Evolutionary conservation across 2,797 vertebrate species (phyloP).

Genomic region (Spea hammondii): DNA sequence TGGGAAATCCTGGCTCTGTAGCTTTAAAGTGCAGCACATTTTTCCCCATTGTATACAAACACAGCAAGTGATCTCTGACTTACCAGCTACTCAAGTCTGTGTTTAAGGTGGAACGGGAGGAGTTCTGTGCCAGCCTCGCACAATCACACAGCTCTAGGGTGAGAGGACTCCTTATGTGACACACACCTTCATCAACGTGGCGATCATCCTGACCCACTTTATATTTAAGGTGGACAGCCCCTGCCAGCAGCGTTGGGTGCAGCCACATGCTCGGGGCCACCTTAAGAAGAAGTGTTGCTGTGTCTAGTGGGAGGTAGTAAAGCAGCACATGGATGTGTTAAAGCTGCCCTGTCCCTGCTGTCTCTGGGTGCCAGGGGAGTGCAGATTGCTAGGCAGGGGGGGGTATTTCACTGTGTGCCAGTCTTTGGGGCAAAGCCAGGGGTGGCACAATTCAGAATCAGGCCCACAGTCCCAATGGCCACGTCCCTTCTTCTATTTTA

Average conservation of each 20-base stretch:
- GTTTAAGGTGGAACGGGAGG: constrained; percentile 68
- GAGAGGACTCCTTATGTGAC: not conserved
- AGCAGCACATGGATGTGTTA: constrained; percentile 60
- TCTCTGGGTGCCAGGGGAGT: not conserved
- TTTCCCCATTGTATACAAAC: constrained; percentile 66
- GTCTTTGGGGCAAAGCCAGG: too few species aligned
- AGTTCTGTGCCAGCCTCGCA: not conserved
- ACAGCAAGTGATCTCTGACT: constrained; percentile 46
- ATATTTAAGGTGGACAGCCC: constrained; percentile 10
- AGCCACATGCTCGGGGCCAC: constrained; percentile 41
- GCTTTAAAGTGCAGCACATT: constrained; percentile 67
- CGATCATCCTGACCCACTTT: constrained; percentile 54
- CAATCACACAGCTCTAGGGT: not conserved
- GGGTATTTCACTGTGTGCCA: too few species aligned
- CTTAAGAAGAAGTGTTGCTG: constrained; percentile 59
- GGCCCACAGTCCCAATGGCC: too few species aligned
- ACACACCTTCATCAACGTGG: constrained; percentile 8
- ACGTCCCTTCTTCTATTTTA: too few species aligned
- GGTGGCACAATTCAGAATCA: too few species aligned
- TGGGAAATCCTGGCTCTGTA: constrained; percentile 54
- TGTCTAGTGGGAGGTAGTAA: constrained; percentile 52
- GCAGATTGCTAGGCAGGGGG: not conserved
- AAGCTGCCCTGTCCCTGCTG: constrained; percentile 52
- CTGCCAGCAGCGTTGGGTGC: not conserved
- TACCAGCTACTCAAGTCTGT: constrained; percentile 42